Percentiles rank a stretch among this genome's conserved stretches.
Conservation (phyloP, 2,888 invertebrate species). For the Cantharis rustica region DNA sequence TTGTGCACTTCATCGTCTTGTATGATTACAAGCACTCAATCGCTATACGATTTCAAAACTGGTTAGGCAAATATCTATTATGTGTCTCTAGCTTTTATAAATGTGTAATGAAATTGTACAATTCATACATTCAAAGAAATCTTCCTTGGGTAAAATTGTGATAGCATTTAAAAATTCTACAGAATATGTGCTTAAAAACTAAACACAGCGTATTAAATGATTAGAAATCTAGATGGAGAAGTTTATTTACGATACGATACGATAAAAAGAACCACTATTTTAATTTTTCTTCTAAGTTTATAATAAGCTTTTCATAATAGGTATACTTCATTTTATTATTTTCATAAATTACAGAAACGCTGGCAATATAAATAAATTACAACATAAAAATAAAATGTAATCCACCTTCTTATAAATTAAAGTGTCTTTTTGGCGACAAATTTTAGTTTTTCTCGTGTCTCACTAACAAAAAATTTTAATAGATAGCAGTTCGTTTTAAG, state of each 20-base stretch:
- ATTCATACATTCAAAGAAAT: neutral
- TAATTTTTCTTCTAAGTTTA: neutral
- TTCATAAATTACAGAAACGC: neutral
- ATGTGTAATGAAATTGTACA: too few relatives aligned
- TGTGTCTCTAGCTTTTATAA: too few relatives aligned
- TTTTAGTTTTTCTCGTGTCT: neutral
- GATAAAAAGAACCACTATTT: too few relatives aligned
- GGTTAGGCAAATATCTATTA: too few relatives aligned
- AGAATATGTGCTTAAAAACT: neutral
- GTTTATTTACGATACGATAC: neutral
- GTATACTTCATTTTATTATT: neutral
- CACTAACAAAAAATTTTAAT: constrained; percentile 2
- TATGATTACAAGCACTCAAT: too few relatives aligned
- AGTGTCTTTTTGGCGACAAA: neutral
- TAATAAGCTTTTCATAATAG: neutral
- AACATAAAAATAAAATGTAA: neutral
- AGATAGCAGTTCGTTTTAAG: constrained; percentile 3
- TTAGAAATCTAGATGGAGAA: neutral
- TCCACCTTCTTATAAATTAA: neutral
- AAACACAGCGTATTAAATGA: neutral
- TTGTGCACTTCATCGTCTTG: too few relatives aligned
- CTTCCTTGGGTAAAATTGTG: neutral
- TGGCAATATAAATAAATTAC: neutral
- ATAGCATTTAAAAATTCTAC: neutral
- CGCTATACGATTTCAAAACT: too few relatives aligned